A percentile compares a stretch with the other conserved stretches of the same genome.
These are phyloP conservation scores for Rhabdornis inornatus DNA, from an alignment of 2,113 vertebrate genomes.

Conservation along the genomic window DNA sequence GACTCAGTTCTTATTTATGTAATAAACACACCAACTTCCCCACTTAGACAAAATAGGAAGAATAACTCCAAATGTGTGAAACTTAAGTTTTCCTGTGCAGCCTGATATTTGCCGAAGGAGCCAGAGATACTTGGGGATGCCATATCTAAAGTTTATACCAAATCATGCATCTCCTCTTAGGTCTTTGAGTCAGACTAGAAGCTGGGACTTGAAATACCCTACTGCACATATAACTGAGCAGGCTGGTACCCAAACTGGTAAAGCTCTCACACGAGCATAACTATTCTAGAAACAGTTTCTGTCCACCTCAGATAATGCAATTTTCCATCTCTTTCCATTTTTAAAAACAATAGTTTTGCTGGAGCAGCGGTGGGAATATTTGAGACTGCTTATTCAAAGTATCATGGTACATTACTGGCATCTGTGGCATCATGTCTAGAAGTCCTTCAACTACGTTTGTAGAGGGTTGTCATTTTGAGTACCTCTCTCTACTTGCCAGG, in stretches of 20 bases:
- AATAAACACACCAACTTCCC: neutral
- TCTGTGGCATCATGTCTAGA: neutral
- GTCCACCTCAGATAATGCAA: neutral
- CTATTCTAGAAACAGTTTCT: neutral
- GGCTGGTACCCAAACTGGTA: neutral
- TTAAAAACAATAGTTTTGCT: neutral
- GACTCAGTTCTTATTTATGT: neutral
- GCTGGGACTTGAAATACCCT: neutral
- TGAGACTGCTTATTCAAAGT: neutral
- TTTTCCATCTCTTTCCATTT: neutral
- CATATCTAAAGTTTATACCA: neutral
- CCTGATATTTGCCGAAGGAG: neutral
- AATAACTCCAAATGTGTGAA: neutral
- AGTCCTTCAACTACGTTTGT: neutral
- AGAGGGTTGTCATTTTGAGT: fast-evolving
- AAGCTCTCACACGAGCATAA: neutral
- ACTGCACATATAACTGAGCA: neutral
- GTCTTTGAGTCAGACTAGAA: neutral
- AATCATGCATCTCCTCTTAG: neutral
- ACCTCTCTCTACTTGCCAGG: neutral
- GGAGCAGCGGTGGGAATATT: neutral
- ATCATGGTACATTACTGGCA: neutral
- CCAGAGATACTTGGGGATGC: neutral
- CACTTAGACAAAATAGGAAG: neutral
- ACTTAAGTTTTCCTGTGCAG: neutral